Evolutionary conservation across 2,113 vertebrate species (phyloP), one percentile per base, ranked within the genome.

Genomic region (Oceanodroma tethys): DNA sequence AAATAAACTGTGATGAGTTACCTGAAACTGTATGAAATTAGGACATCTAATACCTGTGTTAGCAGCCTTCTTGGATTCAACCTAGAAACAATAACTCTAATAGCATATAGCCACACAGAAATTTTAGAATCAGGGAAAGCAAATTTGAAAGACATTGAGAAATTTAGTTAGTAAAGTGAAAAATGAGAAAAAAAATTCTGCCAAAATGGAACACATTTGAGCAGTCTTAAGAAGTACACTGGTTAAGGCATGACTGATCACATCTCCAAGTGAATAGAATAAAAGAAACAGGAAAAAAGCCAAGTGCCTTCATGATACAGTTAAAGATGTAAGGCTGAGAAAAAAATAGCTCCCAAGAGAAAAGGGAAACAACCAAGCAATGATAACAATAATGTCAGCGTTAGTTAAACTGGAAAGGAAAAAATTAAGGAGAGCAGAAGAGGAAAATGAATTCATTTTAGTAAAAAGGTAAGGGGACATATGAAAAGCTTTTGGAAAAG

Each of bases 241-340:
- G 34, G 7, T 92, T 93, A 94, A 91, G 83, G 76, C 88, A 89
- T 89, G 88, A 88, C 75, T 95, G 94, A 86, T 84, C 80, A 72
- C 63, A 86, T 81, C 70, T 92, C 84, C 58, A 48, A 95, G 40
- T 34, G 83, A 95, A 84, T 40, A 92, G 68, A 95, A 75, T 91
- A 78, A 91, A 88, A 74, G 86, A 81, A 92, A 65, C 4, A 48
- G 65, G 60, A 92, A 94, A 89, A 95, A 92, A 84, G 7, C 40
- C 60, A 80, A 84, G 88, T 45, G 56, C 43, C 48, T 94, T 85
- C 52, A 75, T 80, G 58, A 75, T 88, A 43, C 40, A n/a, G 52
- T 74, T 90, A 40, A 88, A 95, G 58, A 90, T 91, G n/a, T 76
- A 81, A 94, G 42, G 52, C 70, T 91, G 36, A 86, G 67, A 58